These are phyloP conservation scores for Helogale parvula DNA, from an alignment of 2,113 vertebrate genomes.

Conservation along the genomic window DNA sequence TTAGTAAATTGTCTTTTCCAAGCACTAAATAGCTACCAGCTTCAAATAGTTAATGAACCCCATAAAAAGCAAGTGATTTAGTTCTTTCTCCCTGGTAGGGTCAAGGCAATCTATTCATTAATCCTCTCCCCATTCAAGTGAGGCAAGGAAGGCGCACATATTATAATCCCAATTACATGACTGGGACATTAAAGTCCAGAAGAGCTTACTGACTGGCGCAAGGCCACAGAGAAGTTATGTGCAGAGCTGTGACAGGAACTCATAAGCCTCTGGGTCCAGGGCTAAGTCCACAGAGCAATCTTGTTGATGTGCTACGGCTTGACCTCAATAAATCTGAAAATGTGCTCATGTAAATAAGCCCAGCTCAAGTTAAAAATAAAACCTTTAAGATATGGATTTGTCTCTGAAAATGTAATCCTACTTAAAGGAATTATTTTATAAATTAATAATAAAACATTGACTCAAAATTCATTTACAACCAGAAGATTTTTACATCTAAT, in stretches of 20 bases:
- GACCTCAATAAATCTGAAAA: slow-evolving; percentile 14
- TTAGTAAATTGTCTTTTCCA: slow-evolving; percentile 52
- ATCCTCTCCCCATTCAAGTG: slow-evolving; percentile 5
- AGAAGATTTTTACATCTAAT: slow-evolving; percentile 41
- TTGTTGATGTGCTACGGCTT: background rate
- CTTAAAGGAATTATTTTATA: slow-evolving; percentile 48
- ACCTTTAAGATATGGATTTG: slow-evolving; percentile 4
- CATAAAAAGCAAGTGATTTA: slow-evolving; percentile 48
- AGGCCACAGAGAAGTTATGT: slow-evolving; percentile 7
- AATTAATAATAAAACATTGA: slow-evolving; percentile 51
- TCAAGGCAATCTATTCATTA: slow-evolving; percentile 37
- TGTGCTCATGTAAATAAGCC: slow-evolving; percentile 15
- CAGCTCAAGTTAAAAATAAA: slow-evolving; percentile 20
- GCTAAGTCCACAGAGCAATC: background rate
- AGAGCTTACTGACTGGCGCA: background rate
- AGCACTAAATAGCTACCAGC: slow-evolving; percentile 28
- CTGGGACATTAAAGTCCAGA: background rate
- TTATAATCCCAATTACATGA: slow-evolving; percentile 19
- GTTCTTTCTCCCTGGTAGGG: background rate
- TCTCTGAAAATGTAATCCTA: slow-evolving; percentile 32
- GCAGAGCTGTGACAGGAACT: background rate
- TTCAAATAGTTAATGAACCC: slow-evolving; percentile 56
- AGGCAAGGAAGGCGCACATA: background rate
- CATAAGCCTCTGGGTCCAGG: background rate
- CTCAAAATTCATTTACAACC: slow-evolving; percentile 39